phyloP scores from a whole-genome alignment of 2,797 vertebrate genomes.

The Tiaroga cobitis region DNA sequence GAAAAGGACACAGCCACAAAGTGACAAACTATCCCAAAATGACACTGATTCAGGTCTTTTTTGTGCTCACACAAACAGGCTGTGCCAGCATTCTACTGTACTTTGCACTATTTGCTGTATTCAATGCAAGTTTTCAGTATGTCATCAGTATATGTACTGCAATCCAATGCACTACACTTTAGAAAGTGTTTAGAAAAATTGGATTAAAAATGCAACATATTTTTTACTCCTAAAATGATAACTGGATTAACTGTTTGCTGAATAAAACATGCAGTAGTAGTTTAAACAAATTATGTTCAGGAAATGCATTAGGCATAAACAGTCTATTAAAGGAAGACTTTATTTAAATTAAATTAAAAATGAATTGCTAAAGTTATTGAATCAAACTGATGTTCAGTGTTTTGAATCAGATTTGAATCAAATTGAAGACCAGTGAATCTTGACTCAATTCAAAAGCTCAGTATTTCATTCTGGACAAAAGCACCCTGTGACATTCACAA shows the following conservation, averaged over 20 bases:
- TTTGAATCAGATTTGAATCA: not conserved
- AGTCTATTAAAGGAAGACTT: not conserved
- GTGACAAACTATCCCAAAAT: slow-evolving; percentile 2
- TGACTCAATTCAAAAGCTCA: not conserved
- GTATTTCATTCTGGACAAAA: too few species aligned
- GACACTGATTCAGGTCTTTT: not conserved
- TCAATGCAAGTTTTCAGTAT: not conserved
- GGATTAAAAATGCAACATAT: not conserved
- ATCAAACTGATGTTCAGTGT: not conserved
- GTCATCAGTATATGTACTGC: not conserved
- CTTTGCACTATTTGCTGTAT: not conserved
- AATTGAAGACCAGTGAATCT: not conserved
- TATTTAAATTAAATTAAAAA: not conserved
- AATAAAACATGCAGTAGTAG: not conserved
- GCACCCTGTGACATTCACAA: not conserved
- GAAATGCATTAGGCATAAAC: not conserved
- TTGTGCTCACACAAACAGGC: too few species aligned
- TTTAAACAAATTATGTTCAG: not conserved
- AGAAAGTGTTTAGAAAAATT: not conserved
- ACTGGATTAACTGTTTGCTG: not conserved
- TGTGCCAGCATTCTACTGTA: not conserved
- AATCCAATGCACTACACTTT: not conserved
- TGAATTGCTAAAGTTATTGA: not conserved
- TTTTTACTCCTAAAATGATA: not conserved
- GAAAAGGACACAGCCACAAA: slow-evolving; percentile 69